phyloP scores from a whole-genome alignment of 2,113 vertebrate genomes.

The Ellobius talpinus region DNA sequence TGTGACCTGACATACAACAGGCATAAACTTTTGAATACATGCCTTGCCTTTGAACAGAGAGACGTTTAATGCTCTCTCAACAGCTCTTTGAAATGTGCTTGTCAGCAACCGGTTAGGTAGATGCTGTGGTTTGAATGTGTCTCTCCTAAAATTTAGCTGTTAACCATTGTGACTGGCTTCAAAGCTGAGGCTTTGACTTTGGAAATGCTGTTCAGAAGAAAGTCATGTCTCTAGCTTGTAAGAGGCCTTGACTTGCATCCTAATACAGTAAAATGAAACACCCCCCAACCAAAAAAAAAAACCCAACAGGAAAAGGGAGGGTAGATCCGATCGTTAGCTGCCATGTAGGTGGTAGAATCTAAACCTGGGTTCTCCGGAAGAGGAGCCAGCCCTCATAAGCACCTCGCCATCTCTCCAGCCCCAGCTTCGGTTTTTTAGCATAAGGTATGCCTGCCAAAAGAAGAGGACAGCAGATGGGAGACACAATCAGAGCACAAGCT shows the following conservation, averaged over 20 bases:
- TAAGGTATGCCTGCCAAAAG: background rate
- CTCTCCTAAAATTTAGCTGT: background rate
- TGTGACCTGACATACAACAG: background rate
- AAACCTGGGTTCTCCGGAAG: background rate
- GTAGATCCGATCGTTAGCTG: background rate
- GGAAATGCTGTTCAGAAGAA: background rate
- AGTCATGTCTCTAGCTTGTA: no score
- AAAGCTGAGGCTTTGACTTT: background rate
- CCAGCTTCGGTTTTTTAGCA: background rate
- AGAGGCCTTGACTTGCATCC: background rate
- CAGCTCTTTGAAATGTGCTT: background rate
- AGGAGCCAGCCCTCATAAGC: background rate
- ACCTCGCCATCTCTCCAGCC: background rate
- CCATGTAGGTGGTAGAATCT: background rate
- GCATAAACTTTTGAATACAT: background rate
- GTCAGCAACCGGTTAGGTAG: background rate
- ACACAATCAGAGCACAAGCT: conserved; percentile 7
- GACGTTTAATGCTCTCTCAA: background rate
- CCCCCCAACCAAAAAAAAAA: background rate
- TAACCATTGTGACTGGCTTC: background rate
- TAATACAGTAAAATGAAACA: background rate
- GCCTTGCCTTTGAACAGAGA: background rate
- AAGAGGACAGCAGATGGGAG: background rate
- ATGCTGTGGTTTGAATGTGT: background rate
- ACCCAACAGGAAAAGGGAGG: background rate